phyloP scores from a whole-genome alignment of 2,797 vertebrate species.

The Enteromius argenteus region DNA sequence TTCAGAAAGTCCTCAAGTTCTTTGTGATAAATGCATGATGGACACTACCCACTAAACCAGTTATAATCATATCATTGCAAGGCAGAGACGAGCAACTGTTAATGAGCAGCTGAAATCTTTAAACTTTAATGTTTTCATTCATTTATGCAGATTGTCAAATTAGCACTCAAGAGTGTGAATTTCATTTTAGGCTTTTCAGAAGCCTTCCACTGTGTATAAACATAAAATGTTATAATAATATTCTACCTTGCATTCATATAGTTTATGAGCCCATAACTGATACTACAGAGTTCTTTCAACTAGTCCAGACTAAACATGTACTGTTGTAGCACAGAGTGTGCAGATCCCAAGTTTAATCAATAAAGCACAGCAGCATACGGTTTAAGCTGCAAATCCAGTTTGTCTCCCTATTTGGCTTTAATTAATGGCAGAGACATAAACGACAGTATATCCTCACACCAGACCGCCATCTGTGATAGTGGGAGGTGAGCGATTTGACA shows the following conservation, averaged over 20 bases:
- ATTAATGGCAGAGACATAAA: constrained; percentile 49
- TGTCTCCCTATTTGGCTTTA: constrained; percentile 55
- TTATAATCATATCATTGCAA: neutral
- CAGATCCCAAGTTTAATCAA: constrained; percentile 6
- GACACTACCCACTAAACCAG: neutral
- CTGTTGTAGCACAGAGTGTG: neutral
- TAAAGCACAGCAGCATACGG: constrained; percentile 40
- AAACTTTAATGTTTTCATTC: neutral
- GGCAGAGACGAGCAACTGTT: neutral
- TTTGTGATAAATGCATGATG: constrained; percentile 9
- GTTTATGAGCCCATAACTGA: constrained; percentile 10
- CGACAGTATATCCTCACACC: constrained; percentile 51
- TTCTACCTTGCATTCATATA: neutral
- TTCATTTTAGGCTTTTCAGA: constrained; percentile 16
- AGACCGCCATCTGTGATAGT: constrained; percentile 58
- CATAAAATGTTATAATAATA: constrained; percentile 14
- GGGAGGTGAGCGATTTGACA: constrained; percentile 39
- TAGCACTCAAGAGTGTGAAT: neutral
- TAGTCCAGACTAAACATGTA: neutral
- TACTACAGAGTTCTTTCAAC: constrained; percentile 28
- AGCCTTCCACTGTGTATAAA: neutral
- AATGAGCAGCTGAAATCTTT: constrained; percentile 5
- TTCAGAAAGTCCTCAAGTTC: neutral
- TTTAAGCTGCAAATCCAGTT: constrained; percentile 51
- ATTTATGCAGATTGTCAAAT: constrained; percentile 30